phyloP scores from a whole-genome alignment of 2,113 vertebrate genomes.

The Podocnemis expansa region DNA sequence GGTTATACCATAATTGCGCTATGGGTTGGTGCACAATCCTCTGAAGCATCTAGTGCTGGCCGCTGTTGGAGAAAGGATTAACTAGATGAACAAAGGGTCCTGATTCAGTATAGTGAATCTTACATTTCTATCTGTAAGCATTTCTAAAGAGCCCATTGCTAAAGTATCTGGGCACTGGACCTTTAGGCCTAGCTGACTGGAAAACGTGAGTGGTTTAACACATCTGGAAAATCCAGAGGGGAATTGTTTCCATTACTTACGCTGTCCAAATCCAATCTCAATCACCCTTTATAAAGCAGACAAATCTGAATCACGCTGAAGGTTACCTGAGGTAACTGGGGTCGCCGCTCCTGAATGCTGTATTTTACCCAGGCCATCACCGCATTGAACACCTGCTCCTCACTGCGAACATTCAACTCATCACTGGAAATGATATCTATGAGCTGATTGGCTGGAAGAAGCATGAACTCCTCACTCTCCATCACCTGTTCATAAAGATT shows the following conservation, averaged over 20 bases:
- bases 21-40: background rate
- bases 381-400: conserved; percentile 97
- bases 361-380: conserved; percentile 99
- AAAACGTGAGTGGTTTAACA: background rate
- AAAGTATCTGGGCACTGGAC: background rate
- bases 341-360: conserved; percentile 96
- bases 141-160: background rate
- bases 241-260: background rate
- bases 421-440: conserved; percentile 99
- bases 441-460: conserved; percentile 96
- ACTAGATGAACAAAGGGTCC: background rate
- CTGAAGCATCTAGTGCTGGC: background rate
- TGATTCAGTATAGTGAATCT: background rate
- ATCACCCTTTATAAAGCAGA: background rate
- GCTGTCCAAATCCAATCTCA: background rate
- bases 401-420: conserved; percentile 96
- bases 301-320: background rate
- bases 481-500: conserved; percentile 85
- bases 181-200: background rate
- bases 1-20: background rate
- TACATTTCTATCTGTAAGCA: background rate
- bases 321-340: conserved; percentile 93
- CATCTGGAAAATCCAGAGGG: background rate
- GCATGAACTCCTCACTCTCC: conserved; percentile 99
- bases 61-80: background rate